Percentiles rank a stretch among this genome's conserved stretches.
Evolutionary conservation across 2,888 invertebrate genomes (phyloP).

Genomic region (Drosophila flavopinicola): DNA sequence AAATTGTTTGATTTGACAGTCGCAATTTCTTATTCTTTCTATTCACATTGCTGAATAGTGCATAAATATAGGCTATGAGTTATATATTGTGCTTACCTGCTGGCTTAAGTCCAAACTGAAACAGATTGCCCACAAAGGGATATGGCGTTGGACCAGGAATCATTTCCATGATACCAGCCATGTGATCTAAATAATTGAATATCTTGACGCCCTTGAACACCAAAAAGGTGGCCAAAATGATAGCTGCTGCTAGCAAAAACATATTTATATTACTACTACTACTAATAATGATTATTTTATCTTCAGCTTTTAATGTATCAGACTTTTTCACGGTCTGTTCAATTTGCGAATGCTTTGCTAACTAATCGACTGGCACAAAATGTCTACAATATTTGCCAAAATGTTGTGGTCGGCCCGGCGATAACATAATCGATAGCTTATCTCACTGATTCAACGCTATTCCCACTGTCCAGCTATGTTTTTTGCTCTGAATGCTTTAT

Average conservation of each 20-base stretch:
- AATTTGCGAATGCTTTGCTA: constrained; percentile 19
- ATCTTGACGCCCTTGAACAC: constrained; percentile 77
- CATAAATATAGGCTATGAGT: constrained; percentile 64
- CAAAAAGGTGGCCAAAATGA: constrained; percentile 69
- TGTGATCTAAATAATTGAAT: constrained; percentile 79
- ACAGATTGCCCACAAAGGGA: constrained; percentile 81
- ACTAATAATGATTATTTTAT: neutral
- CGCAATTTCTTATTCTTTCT: neutral
- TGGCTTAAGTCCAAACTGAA: constrained; percentile 79
- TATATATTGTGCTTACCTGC: constrained; percentile 65
- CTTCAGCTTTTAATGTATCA: neutral
- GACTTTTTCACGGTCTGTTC: constrained; percentile 9
- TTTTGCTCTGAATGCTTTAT: constrained; percentile 5
- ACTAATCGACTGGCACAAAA: constrained; percentile 24
- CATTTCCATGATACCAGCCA: constrained; percentile 82
- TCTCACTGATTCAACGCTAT: constrained; percentile 36
- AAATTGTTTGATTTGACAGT: neutral
- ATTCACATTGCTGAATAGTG: constrained; percentile 38
- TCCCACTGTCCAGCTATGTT: constrained; percentile 2
- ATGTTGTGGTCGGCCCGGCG: constrained; percentile 15
- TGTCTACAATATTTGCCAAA: constrained; percentile 25
- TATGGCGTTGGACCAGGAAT: constrained; percentile 81
- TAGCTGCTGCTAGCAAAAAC: constrained; percentile 70
- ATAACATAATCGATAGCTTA: constrained; percentile 57
- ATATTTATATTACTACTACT: constrained; percentile 38